Evolutionary conservation across 2,888 invertebrate species (phyloP), one percentile per base, ranked within the genome.

Genomic region (Molanna angustata): DNA sequence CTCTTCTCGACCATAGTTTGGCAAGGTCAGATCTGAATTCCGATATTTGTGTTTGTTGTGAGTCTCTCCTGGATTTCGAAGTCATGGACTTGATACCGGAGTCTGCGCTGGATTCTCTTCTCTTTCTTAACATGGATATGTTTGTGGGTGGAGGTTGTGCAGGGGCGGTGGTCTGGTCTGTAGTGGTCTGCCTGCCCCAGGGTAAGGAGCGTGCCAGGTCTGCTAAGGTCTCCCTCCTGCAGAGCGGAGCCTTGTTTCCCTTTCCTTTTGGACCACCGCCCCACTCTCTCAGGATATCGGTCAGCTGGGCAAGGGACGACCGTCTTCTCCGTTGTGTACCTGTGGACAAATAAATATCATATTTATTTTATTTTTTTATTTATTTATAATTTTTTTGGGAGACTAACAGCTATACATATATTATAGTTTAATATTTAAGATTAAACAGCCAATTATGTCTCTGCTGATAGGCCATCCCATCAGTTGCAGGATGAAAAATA

Each of bases 221-320:
- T 32, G 92, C 93, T 49, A 94, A 76, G 1, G 93, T 93, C 70
- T 93, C 93, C 42, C 93, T 80, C 2, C 94, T 82, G 62, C 87
- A 88, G 17, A 91, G 74, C n/a, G 86, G 86, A 3, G 85, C 83
- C 44, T 80, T 73, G 57, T 79, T 78, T 32, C 70, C 64, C 61
- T 76, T 74, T 49, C 71, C 73, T 22, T 81, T 76, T 54, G 82
- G 79, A 51, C 84, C 84, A 3, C 84, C 83, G 58, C 92, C 86
- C 92, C 91, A 92, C 76, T 92, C 92, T 49, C 90, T 80, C 41
- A 94, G 70, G 52, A 94, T 88, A 69, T 94, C 94, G 54, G 92
- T 92, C 56, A 93, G 78, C 69, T 93, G 93, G 13, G 94, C 93
- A 56, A 94, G 72, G 2, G 92, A 92, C 59, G 90, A 90, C 49